Evolutionary conservation across 2,113 vertebrate species (phyloP), one percentile per base, ranked within the genome.

Genomic region (Cyanistes caeruleus): DNA sequence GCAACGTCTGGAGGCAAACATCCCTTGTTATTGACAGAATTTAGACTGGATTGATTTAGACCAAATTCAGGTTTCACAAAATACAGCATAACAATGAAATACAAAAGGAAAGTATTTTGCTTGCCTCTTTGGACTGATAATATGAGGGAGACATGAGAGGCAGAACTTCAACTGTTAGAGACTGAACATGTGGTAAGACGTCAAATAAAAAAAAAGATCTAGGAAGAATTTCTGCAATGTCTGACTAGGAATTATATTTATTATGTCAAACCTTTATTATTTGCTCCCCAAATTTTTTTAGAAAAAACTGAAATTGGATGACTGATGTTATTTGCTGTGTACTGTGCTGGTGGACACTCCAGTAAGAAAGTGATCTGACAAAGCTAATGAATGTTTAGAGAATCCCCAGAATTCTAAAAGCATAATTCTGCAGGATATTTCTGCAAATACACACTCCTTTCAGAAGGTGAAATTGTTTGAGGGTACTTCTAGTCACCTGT

Each of bases 351-450:
- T 27, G 78, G 48, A 56, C 9, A 18, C 17, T 51, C 13, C 58
- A 56, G 13, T 19, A n/a, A 52, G 46, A 72, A 76, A 65, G 14
- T 0, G 0, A 65, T 65, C 13, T 60, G 37, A 20, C 24, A 28
- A 67, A 78, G 49, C 9, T 74, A 59, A 49, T 43, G 24, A 73
- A 53, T 14, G 11, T 43, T 63, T 35, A 78, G 27, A 69, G 31
- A 46, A 63, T 53, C 15, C 7, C 15, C 23, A 53, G 43, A 48
- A 74, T 74, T 68, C 43, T 53, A 69, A 58, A 24, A 48, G 6
- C 10, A 24, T 49, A 55, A 28, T 79, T 79, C 41, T 79, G 18
- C 46, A 46, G 8, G 46, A 19, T 55, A 70, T 55, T 95, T 70
- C 35, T 65, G 67, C 33, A 84, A 75, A 79, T 39, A 53, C 27